These are phyloP conservation scores for Phocides pigmalion DNA, from an alignment of 1,140 invertebrate species.

Conservation along the genomic window DNA sequence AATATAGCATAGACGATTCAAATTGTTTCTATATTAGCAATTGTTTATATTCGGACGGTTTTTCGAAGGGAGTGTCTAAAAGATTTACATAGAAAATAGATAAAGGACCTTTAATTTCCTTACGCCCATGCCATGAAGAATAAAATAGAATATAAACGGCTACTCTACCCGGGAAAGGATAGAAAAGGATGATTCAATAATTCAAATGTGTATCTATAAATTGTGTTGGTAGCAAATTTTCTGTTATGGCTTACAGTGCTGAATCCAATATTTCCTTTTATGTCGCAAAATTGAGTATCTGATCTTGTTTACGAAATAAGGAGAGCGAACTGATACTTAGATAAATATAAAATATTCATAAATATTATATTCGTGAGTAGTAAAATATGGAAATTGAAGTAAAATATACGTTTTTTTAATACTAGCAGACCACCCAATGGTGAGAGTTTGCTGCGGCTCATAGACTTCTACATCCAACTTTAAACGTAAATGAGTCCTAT, in stretches of 20 bases:
- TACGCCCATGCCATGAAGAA: constrained; percentile 15
- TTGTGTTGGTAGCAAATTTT: constrained; percentile 3
- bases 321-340: no score
- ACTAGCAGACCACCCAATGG: no score
- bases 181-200: constrained; percentile 24
- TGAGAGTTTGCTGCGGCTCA: no score
- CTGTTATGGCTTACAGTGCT: neutral
- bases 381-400: no score
- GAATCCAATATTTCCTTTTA: constrained; percentile 10
- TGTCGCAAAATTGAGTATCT: neutral
- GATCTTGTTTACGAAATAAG: neutral
- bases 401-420: no score
- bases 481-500: no score
- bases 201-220: constrained; percentile 29
- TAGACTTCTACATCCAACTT: no score
- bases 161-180: neutral
- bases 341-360: neutral
- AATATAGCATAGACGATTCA: no score
- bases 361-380: no score
- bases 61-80: neutral
- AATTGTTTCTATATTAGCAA: no score
- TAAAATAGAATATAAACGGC: constrained; percentile 27
- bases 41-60: no score
- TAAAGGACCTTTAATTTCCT: constrained; percentile 31
- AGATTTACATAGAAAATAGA: constrained; percentile 19